Conservation (phyloP, 1,140 invertebrate genomes). For the Papilio polyxenes region DNA sequence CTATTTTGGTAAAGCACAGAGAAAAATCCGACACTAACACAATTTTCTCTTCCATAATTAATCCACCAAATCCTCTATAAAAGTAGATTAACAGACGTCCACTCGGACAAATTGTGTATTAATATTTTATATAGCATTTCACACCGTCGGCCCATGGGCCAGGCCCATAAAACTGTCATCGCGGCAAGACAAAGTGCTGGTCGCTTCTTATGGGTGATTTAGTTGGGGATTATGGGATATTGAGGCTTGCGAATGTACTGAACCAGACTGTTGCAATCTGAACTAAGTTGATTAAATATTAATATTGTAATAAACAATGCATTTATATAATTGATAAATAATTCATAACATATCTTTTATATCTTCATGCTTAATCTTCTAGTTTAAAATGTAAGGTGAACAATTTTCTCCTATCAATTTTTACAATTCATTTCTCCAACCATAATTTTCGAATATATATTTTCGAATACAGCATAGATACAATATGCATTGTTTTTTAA, state of each 20-base stretch:
- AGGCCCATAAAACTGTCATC: slow-evolving; percentile 73
- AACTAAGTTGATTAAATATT: slow-evolving; percentile 32
- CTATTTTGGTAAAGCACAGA: neutral
- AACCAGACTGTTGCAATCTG: slow-evolving; percentile 25
- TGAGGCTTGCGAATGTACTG: slow-evolving; percentile 38
- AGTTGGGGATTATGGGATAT: slow-evolving; percentile 65
- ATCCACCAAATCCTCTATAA: slow-evolving; percentile 66
- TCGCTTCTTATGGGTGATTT: slow-evolving; percentile 73
- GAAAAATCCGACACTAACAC: slow-evolving; percentile 39
- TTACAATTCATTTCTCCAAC: too few species aligned
- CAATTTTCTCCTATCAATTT: too few species aligned
- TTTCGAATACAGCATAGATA: too few species aligned
- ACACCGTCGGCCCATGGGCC: slow-evolving; percentile 52
- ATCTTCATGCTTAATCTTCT: too few species aligned
- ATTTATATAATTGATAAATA: neutral
- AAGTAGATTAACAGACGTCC: slow-evolving; percentile 71
- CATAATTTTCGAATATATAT: too few species aligned
- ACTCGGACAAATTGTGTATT: slow-evolving; percentile 78
- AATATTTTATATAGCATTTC: slow-evolving; percentile 74
- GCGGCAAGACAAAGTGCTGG: slow-evolving; percentile 60
- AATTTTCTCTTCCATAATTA: slow-evolving; percentile 59
- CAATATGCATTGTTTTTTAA: too few species aligned
- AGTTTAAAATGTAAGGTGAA: too few species aligned
- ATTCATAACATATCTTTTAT: too few species aligned
- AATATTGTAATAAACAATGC: neutral